Percentiles rank a stretch among this genome's conserved stretches.
phyloP scores from a whole-genome alignment of 2,888 invertebrate species.

The Emmelina monodactyla region DNA sequence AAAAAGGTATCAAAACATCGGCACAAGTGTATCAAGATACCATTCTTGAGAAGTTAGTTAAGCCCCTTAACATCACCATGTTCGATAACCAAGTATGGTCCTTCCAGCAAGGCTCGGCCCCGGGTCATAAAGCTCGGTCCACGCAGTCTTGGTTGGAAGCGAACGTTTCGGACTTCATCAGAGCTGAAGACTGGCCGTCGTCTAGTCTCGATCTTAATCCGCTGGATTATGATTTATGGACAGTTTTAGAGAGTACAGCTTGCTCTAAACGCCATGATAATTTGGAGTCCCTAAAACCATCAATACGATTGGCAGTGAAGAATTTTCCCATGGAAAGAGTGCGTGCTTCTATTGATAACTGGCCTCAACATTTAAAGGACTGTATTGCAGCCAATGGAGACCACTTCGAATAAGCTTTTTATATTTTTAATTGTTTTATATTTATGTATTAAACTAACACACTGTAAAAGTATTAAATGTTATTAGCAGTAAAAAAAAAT shows the following conservation, averaged over 20 bases:
- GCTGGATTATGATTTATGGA: slow-evolving; percentile 10
- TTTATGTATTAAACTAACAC: no score
- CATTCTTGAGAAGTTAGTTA: no score
- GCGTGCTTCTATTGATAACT: slow-evolving; percentile 11
- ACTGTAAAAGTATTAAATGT: no score
- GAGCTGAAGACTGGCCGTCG: slow-evolving; percentile 13
- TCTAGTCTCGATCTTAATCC: slow-evolving; percentile 13
- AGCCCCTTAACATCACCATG: slow-evolving; percentile 3
- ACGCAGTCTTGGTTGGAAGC: slow-evolving; percentile 12
- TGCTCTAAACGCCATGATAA: slow-evolving; percentile 8
- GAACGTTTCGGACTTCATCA: no score
- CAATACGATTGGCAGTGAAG: slow-evolving; percentile 8
- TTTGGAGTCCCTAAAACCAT: slow-evolving; percentile 4
- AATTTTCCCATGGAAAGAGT: slow-evolving; percentile 10
- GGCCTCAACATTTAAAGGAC: slow-evolving; percentile 9
- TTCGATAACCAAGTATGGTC: slow-evolving; percentile 7
- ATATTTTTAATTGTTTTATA: slow-evolving; percentile 2
- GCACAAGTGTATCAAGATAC: no score
- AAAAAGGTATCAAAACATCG: no score
- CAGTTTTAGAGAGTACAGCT: slow-evolving; percentile 8
- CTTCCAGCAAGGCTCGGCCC: slow-evolving; percentile 7
- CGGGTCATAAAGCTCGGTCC: slow-evolving; percentile 10
- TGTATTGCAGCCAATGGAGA: slow-evolving; percentile 9
- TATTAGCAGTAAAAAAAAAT: no score
- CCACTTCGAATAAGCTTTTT: slow-evolving; percentile 5